Evolutionary conservation across 2,797 vertebrate species (phyloP).

Genomic region (Diglossa cyanea): DNA sequence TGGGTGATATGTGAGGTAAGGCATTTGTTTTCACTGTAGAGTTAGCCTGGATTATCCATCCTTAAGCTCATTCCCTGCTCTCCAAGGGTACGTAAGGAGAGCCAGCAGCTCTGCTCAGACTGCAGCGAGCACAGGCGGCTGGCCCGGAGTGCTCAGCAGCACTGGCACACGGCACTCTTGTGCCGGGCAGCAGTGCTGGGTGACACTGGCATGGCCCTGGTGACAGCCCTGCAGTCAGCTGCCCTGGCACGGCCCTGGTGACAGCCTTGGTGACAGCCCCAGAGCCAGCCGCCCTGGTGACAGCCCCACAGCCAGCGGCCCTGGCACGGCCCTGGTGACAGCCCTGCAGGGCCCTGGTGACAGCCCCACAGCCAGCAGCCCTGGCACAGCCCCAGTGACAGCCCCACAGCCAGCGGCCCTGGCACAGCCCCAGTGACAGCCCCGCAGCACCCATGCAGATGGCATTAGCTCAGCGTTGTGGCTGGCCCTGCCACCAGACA

Average conservation of each 20-base stretch:
- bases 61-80: neutral
- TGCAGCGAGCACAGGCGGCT: accelerated
- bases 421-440: neutral
- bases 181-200: neutral
- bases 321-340: neutral
- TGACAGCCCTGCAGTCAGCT: neutral
- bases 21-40: neutral
- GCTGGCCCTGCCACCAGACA: neutral
- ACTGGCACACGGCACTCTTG: accelerated
- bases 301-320: neutral
- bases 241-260: neutral
- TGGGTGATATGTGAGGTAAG: neutral
- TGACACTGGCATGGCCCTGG: neutral
- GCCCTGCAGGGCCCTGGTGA: neutral
- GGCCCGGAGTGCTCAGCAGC: accelerated
- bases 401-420: too few species aligned
- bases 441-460: accelerated
- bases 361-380: too few species aligned
- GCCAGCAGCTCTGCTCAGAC: neutral
- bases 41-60: neutral
- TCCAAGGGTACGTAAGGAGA: accelerated
- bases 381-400: too few species aligned
- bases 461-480: neutral
- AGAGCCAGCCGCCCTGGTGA: neutral
- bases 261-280: neutral